Percentiles rank a stretch among this genome's conserved stretches.
Conservation (phyloP, 2,797 vertebrate genomes). For the Protonibea diacanthus region DNA sequence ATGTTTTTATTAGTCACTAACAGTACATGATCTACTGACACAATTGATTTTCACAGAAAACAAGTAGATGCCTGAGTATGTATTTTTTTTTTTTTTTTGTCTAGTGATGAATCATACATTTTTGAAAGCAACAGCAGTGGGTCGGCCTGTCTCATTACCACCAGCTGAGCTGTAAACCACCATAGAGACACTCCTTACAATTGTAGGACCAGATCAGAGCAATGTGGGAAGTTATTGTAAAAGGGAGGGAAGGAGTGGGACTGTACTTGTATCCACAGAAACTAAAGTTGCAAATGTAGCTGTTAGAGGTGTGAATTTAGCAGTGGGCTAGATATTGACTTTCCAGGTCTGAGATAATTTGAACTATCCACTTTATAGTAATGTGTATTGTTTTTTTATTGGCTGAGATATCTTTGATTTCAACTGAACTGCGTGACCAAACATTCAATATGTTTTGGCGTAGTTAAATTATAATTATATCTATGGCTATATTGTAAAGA, state of each 20-base stretch:
- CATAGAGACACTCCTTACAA: constrained; percentile 2
- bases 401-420: background rate
- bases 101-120: constrained; percentile 35
- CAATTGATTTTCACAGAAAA: constrained; percentile 16
- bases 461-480: background rate
- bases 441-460: background rate
- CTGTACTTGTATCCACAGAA: constrained; percentile 10
- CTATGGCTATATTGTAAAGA: background rate
- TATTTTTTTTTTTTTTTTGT: constrained; percentile 27
- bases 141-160: constrained; percentile 27
- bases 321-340: constrained; percentile 7
- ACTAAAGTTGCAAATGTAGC: constrained; percentile 20
- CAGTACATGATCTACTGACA: constrained; percentile 9
- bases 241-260: constrained; percentile 18
- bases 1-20: constrained; percentile 13
- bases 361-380: constrained; percentile 1
- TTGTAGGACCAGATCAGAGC: constrained; percentile 20
- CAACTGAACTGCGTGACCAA: background rate
- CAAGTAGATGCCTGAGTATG: constrained; percentile 17
- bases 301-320: constrained; percentile 20
- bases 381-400: background rate
- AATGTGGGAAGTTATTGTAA: constrained; percentile 24
- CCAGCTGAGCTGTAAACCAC: constrained; percentile 28
- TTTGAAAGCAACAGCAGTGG: constrained; percentile 38
- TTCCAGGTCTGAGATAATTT: constrained; percentile 18